Evolutionary conservation across 1,140 invertebrate genomes (phyloP), one percentile per base, ranked within the genome.

Genomic region (Aphelenchoides avenae): DNA sequence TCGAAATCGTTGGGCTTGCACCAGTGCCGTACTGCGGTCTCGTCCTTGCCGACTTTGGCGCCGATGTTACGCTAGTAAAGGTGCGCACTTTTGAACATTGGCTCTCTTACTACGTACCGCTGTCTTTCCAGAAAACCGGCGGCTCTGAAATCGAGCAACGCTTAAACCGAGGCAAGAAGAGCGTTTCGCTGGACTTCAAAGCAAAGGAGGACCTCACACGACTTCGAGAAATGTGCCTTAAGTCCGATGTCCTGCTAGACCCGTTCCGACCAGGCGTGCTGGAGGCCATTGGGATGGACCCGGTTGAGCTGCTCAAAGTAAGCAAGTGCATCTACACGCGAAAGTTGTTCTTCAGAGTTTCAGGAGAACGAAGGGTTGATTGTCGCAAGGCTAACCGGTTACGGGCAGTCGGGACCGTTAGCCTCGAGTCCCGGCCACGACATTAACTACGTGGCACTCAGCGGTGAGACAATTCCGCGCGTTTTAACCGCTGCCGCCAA

Each of bases 11-110:
- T 58, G 94, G 94, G 2, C 79, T 98, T 39, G 94, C 94, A 22
- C 94, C 94, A 24, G 91, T 84, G 5, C 94, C 94, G 11, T 87
- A 93, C 78, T 97, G 92, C 84, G 93, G 92, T 11, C 89, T 89
- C 84, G 82, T 98, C 65, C 81, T 99, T 34, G 82, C 86, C 15
- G 93, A 99, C 82, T 96, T 94, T 84, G 94, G 94, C 20, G 94
- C 94, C 34, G 82, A 81, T 50, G 91, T 99, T 1, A 88, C 89
- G 41, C 81, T 71, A 24, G 43, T 22, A 49, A 57, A 62, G 39
- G 64, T 71, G 13, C 27, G 26, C 37, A n/a, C n/a, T n/a, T n/a
- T n/a, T n/a, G n/a, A n/a, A n/a, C n/a, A n/a, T n/a, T n/a, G n/a
- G n/a, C n/a, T n/a, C n/a, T n/a, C n/a, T n/a, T n/a, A n/a, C n/a